Percentiles rank a stretch among this genome's conserved stretches.
Evolutionary conservation across 2,888 invertebrate species (phyloP).

Genomic region (Cryptophagus acutangulus): DNA sequence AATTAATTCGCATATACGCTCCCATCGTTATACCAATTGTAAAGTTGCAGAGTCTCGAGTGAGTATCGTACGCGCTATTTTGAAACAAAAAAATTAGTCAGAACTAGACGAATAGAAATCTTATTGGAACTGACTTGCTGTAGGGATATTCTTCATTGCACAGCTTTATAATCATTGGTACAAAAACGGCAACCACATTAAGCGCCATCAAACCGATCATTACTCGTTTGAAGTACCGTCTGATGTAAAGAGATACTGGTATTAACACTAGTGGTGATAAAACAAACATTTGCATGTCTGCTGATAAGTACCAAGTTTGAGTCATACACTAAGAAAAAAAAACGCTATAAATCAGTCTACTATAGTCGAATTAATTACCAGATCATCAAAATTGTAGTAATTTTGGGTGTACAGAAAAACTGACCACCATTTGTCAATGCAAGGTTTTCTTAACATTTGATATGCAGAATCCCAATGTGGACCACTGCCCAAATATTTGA

Average conservation of each 20-base stretch:
- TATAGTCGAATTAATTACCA: constrained; percentile 23
- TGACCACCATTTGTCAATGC: constrained; percentile 43
- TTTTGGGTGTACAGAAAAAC: constrained; percentile 47
- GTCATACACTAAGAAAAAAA: constrained; percentile 35
- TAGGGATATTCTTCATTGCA: no score
- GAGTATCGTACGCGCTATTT: constrained; percentile 18
- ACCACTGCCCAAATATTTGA: constrained; percentile 20
- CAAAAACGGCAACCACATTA: background rate
- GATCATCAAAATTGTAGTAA: constrained; percentile 32
- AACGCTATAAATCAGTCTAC: background rate
- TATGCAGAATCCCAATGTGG: constrained; percentile 27
- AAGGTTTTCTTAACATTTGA: constrained; percentile 22
- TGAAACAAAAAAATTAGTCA: constrained; percentile 12
- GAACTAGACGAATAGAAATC: background rate
- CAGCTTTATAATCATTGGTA: constrained; percentile 5
- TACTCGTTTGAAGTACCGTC: constrained; percentile 21
- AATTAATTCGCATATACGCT: constrained; percentile 24
- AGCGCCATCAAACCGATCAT: constrained; percentile 20
- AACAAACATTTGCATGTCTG: constrained; percentile 43
- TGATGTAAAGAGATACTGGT: constrained; percentile 28
- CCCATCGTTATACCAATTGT: constrained; percentile 28
- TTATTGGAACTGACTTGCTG: background rate
- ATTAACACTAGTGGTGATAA: constrained; percentile 39
- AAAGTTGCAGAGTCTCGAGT: constrained; percentile 27
- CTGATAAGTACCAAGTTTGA: constrained; percentile 43